Evolutionary conservation across 2,888 invertebrate genomes (phyloP).

Genomic region (Urechis unicinctus): DNA sequence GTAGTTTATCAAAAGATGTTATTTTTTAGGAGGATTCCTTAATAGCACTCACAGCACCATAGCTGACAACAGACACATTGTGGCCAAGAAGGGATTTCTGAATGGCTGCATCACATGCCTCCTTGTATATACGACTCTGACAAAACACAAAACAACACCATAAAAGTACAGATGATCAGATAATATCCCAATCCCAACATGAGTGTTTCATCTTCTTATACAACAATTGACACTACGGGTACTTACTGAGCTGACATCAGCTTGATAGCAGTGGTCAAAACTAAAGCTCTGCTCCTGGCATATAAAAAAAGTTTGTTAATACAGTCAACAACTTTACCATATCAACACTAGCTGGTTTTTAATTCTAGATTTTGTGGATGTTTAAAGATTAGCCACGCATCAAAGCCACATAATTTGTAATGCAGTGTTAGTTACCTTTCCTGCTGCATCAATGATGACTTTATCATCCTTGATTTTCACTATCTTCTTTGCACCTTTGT

Average conservation of each 20-base stretch:
- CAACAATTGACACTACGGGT: not conserved
- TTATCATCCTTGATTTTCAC: conserved; percentile 32
- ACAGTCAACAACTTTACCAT: too few species aligned
- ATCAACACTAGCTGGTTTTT: too few species aligned
- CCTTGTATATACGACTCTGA: conserved; percentile 34
- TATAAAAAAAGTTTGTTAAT: too few species aligned
- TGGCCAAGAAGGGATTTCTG: conserved; percentile 39
- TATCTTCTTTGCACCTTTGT: conserved; percentile 28
- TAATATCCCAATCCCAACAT: too few species aligned
- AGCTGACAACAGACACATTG: conserved; percentile 37
- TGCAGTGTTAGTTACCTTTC: conserved; percentile 36
- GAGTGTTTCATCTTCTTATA: not conserved
- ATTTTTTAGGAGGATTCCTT: too few species aligned
- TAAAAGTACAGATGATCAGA: too few species aligned
- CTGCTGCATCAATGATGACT: conserved; percentile 27
- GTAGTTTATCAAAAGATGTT: too few species aligned
- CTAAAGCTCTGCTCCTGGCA: conserved; percentile 35
- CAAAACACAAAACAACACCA: conserved; percentile 11
- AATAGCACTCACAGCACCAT: conserved; percentile 44
- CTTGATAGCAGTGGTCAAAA: conserved; percentile 33
- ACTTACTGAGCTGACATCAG: conserved; percentile 36
- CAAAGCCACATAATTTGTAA: too few species aligned
- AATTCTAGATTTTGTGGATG: too few species aligned
- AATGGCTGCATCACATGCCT: conserved; percentile 31
- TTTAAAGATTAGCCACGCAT: too few species aligned